These are phyloP conservation scores for Pollenia angustigena DNA, from an alignment of 2,888 invertebrate genomes.

Conservation along the genomic window DNA sequence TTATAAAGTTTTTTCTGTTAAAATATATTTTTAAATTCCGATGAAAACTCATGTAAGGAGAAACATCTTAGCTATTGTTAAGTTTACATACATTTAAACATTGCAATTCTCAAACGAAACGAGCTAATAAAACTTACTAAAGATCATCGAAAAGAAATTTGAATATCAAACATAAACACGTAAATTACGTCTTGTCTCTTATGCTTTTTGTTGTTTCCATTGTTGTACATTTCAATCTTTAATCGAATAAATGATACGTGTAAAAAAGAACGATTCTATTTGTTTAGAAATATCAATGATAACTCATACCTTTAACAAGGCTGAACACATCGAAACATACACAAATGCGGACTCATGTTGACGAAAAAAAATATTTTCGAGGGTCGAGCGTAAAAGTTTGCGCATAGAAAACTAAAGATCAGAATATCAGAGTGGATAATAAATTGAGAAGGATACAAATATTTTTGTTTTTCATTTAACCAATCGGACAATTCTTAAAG, in stretches of 20 bases:
- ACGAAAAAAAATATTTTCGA: neutral
- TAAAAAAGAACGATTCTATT: slow-evolving; percentile 50
- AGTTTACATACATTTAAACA: too few species aligned
- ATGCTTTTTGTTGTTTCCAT: neutral
- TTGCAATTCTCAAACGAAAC: too few species aligned
- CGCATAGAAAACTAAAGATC: too few species aligned
- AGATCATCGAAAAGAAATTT: neutral
- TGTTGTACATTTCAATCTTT: slow-evolving; percentile 44
- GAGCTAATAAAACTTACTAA: slow-evolving; percentile 15
- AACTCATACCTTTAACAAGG: slow-evolving; percentile 1
- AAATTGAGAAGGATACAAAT: too few species aligned
- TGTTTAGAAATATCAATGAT: slow-evolving; percentile 13
- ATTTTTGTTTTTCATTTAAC: too few species aligned
- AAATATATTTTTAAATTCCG: too few species aligned
- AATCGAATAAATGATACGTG: slow-evolving; percentile 62
- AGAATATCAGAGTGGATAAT: too few species aligned
- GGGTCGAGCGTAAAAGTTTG: neutral
- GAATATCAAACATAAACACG: slow-evolving; percentile 50
- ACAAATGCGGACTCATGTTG: neutral
- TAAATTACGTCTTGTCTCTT: slow-evolving; percentile 38
- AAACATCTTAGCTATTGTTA: too few species aligned
- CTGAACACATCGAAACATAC: neutral
- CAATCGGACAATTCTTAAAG: too few species aligned
- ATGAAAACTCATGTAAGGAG: too few species aligned
- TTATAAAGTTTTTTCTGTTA: too few species aligned